Base-by-base conservation (phyloP, 2,797 vertebrate species). In the Tolypeutes matacus region DNA sequence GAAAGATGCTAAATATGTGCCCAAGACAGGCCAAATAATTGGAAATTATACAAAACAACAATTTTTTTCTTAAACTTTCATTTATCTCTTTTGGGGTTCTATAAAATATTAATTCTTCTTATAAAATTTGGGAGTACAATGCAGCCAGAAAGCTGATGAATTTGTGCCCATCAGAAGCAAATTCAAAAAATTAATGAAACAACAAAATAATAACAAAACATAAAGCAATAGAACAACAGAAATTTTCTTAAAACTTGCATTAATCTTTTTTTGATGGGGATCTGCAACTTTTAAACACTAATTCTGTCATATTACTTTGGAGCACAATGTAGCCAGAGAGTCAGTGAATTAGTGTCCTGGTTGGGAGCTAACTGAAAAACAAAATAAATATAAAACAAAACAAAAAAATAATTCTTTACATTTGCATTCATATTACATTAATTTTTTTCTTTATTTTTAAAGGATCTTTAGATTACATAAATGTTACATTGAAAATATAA, bases 31-130 rank as follows among this genome's bases (percentile, higher is more conserved):
- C 89, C 15, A 17, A 60, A 84, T n/a, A 92, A 58, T 88, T 27
- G n/a, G 84, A 87, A 96, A 92, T 94, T 62, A 90, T 62, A 85
- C 87, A 90, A 81, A 92, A 92, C 13, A 80, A 58, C 11, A 86
- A 49, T 83, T 93, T 91, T 91, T 89, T 83, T 18, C 67, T 86
- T 85, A 89, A 64, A 94, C 60, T 73, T 93, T 5, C 18, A 70
- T 13, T 94, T 77, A 84, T 87, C 20, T 60, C 93, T 92, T 49
- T 92, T 82, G 62, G 65, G 1, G 62, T 96, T 95, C 29, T 95
- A 69, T 72, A 92, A 93, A 95, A 83, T 91, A 91, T 81, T 73
- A 89, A 77, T 92, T 89, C n/a, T 81, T 31, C 39, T 31, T n/a
- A 58, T 83, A n/a, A 93, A 83, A 39, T 29, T 77, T 88, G 94